These are phyloP conservation scores for Hipparchia semele DNA, from an alignment of 2,888 invertebrate species.

Conservation along the genomic window DNA sequence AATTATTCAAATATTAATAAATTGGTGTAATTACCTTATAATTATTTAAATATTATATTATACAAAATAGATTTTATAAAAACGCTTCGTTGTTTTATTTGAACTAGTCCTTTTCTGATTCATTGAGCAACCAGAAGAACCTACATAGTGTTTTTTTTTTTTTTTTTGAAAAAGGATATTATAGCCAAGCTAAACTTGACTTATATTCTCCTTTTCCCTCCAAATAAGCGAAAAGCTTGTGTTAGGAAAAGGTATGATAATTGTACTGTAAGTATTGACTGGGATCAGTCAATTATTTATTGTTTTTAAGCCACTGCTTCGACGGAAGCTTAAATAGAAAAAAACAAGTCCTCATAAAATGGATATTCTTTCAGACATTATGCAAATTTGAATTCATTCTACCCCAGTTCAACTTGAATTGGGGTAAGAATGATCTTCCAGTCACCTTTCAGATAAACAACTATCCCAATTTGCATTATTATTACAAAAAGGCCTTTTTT, in stretches of 20 bases:
- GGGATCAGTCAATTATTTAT: too few relatives aligned
- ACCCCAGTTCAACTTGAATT: neutral
- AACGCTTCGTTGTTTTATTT: constrained; percentile 23
- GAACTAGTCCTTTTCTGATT: neutral
- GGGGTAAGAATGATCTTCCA: too few relatives aligned
- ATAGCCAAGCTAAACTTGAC: too few relatives aligned
- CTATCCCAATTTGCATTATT: neutral
- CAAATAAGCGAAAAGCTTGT: too few relatives aligned
- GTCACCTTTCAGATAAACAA: neutral
- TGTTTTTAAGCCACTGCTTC: neutral
- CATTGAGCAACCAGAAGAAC: neutral
- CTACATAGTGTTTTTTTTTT: too few relatives aligned
- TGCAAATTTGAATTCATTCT: neutral
- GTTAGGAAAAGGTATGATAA: too few relatives aligned
- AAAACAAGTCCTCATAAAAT: neutral
- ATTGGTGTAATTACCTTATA: constrained; percentile 15
- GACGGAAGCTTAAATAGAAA: neutral
- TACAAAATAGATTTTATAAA: constrained; percentile 28
- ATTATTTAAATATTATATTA: constrained; percentile 16
- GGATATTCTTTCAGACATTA: neutral
- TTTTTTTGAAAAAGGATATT: too few relatives aligned
- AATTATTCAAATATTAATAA: constrained; percentile 6
- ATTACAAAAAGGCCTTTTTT: neutral
- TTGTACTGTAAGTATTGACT: too few relatives aligned
- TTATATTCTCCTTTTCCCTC: too few relatives aligned